Base-by-base conservation (phyloP, 2,888 invertebrate genomes). In the Belgica antarctica region DNA sequence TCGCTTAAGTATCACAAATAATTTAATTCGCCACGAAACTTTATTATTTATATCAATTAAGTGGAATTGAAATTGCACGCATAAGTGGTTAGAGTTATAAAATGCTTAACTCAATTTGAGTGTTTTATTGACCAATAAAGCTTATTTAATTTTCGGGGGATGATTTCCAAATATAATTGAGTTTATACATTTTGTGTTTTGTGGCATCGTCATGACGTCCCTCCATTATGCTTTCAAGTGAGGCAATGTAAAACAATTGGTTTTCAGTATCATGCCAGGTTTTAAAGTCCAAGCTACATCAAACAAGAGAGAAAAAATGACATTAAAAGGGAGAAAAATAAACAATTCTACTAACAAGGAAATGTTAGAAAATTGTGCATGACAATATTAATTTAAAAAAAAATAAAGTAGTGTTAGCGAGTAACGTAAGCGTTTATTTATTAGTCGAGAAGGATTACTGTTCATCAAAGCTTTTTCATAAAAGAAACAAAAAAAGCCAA, bases 351-450 rank as follows among this genome's bases (percentile, higher is more conserved):
- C 41, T 41, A 41, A 41, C 41, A 52, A 17, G 27, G 31, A 36
- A 66, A 47, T 27, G 66, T 66, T 66, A 52, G 52, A 66, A 66
- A 66, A 66, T 66, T 66, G 66, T 66, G 66, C 66, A 66, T 66
- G 66, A 66, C 66, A 66, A 66, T 66, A 66, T 66, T 66, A 66
- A 66, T 66, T 66, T 66, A 41, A 63, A 66, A 47, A 10, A 46
- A 22, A 36, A 36, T 36, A 41, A 46, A 41, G 25, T 52, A 66
- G 52, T 47, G 17, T 41, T 41, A 47, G 24, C 12, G 34, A 8
- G 12, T 3, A 52, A 8, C 24, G 2, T 22, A 47, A 47, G 19
- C n/a, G n/a, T n/a, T n/a, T n/a, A n/a, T n/a, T n/a, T n/a, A n/a
- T n/a, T n/a, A n/a, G n/a, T n/a, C n/a, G n/a, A n/a, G n/a, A 19